Base-by-base conservation (phyloP, 2,888 invertebrate genomes). In the Oxycera nigricornis region DNA sequence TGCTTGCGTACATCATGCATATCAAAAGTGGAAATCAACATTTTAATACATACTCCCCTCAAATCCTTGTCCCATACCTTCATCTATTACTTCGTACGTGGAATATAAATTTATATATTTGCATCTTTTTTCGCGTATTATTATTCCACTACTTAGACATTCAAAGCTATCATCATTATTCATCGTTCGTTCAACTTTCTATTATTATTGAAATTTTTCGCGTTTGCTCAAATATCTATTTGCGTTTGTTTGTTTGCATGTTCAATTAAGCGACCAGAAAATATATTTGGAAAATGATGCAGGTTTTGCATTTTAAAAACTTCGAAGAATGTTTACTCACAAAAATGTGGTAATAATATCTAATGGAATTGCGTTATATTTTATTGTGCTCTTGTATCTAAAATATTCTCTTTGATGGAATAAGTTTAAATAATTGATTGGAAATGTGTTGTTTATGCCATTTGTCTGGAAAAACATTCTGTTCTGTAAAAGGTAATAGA, bases 181-280 rank as follows among this genome's bases (percentile, higher is more conserved):
- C 70, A 52, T 52, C 70, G 70, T 46, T 46, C 70, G 70, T 70
- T 70, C 70, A 70, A 70, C 70, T 70, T 70, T 70, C 70, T 70
- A 55, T 70, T 70, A 70, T 70, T 70, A 70, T 68, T 68, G 6
- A 68, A 70, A 70, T 52, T 20, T 70, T 20, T 30, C 70, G 55
- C 30, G 22, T 68, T 31, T 41, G 26, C 4, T 59, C 17, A 26
- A 11, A 14, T n/a, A 59, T 59, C 14, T 46, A 17, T 14, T 46
- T 46, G 46, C 17, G 4, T 46, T 3, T 46, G 14, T 11, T 14
- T 46, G 46, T 46, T 46, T 46, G 46, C 46, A 46, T 46, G 17
- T 46, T 14, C 6, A 14, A 46, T 46, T 7, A 17, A 46, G 17
- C 17, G 46, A 46, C 3, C 3, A 17, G 46, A 14, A 14, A 46